A percentile compares a stretch with the other conserved stretches of the same genome.
Evolutionary conservation across 2,888 invertebrate species (phyloP).

Genomic region (Epirrhoe tristata): DNA sequence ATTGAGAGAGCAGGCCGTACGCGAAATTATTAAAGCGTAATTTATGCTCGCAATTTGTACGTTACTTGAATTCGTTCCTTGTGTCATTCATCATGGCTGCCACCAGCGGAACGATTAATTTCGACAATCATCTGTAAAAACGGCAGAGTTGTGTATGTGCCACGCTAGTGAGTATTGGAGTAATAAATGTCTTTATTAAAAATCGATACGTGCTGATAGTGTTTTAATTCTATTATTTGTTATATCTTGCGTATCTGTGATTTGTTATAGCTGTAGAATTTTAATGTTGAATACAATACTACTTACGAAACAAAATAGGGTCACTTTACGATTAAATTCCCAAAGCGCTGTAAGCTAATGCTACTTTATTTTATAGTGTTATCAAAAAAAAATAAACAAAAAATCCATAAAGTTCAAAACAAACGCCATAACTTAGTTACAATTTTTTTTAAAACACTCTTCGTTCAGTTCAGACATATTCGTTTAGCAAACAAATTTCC

Average conservation of each 20-base stretch:
- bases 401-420: background rate
- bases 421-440: background rate
- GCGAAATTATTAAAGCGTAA: slow-evolving; percentile 82
- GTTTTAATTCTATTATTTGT: slow-evolving; percentile 1
- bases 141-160: slow-evolving; percentile 50
- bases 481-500: slow-evolving; percentile 51
- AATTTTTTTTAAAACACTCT: background rate
- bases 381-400: too few relatives aligned
- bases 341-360: too few relatives aligned
- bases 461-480: slow-evolving; percentile 10
- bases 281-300: too few relatives aligned
- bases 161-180: slow-evolving; percentile 31
- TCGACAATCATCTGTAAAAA: slow-evolving; percentile 75
- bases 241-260: too few relatives aligned
- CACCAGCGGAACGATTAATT: slow-evolving; percentile 69
- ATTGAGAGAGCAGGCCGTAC: slow-evolving; percentile 74
- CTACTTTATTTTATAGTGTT: too few relatives aligned
- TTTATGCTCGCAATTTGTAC: slow-evolving; percentile 84
- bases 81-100: slow-evolving; percentile 78
- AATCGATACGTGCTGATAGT: slow-evolving; percentile 8
- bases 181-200: slow-evolving; percentile 29
- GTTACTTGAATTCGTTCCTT: slow-evolving; percentile 81
- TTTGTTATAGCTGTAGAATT: too few relatives aligned
- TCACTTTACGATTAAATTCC: too few relatives aligned
- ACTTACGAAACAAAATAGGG: too few relatives aligned